Evolutionary conservation across 2,797 vertebrate species (phyloP).

Genomic region (Sebastes kiyomatsui): DNA sequence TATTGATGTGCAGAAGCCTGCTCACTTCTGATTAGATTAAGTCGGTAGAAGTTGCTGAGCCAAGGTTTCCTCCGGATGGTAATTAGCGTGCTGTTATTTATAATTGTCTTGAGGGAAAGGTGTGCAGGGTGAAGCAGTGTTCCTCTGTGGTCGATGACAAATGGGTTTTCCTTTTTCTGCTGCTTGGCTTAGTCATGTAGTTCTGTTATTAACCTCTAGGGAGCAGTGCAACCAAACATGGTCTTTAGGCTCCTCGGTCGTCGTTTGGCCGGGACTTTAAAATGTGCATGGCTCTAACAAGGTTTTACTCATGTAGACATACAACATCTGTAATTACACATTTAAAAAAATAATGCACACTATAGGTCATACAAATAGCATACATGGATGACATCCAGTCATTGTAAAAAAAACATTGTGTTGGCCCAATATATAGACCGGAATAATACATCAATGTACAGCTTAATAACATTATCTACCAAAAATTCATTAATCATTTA

Average conservation of each 20-base stretch:
- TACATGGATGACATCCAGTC: background rate
- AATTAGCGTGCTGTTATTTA: slow-evolving; percentile 54
- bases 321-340: background rate
- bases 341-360: background rate
- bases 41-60: slow-evolving; percentile 45
- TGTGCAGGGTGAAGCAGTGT: slow-evolving; percentile 37
- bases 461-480: background rate
- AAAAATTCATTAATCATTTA: background rate
- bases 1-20: slow-evolving; percentile 14
- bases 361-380: background rate
- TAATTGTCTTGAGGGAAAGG: slow-evolving; percentile 61
- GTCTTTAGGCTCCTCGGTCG: background rate
- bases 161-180: slow-evolving; percentile 27
- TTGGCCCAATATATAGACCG: background rate
- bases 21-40: slow-evolving; percentile 37
- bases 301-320: background rate
- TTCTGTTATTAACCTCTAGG: slow-evolving; percentile 40
- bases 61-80: slow-evolving; percentile 46
- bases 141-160: slow-evolving; percentile 38
- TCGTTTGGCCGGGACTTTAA: background rate
- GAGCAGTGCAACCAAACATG: slow-evolving; percentile 45
- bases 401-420: background rate
- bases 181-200: background rate
- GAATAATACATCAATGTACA: background rate
- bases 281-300: background rate